phyloP scores from a whole-genome alignment of 1,140 invertebrate species.

The Ceratitis capitata region DNA sequence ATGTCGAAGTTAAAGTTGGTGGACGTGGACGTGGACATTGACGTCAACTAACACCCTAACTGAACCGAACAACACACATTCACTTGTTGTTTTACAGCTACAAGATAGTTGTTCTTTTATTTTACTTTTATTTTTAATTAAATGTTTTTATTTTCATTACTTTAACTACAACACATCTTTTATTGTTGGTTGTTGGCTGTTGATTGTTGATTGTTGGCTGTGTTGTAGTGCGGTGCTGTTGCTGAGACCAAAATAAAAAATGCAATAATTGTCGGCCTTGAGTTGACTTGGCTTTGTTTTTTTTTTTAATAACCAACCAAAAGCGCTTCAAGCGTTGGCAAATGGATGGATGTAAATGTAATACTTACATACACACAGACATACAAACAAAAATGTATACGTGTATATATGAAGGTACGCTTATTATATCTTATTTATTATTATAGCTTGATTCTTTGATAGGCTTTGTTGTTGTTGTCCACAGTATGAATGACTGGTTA shows the following conservation, averaged over 20 bases:
- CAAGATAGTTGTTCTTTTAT: background rate
- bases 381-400: background rate
- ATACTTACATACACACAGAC: background rate
- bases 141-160: background rate
- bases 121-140: background rate
- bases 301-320: conserved; percentile 31
- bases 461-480: background rate
- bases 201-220: background rate
- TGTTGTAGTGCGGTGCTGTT: too few relatives aligned
- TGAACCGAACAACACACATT: background rate
- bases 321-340: background rate
- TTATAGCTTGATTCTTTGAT: background rate
- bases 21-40: background rate
- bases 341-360: background rate
- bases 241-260: conserved; percentile 7
- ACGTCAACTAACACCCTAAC: too few relatives aligned
- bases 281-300: conserved; percentile 35
- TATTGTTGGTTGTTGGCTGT: background rate
- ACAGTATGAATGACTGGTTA: background rate
- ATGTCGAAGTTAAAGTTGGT: too few relatives aligned
- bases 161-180: background rate
- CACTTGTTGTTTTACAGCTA: conserved; percentile 3
- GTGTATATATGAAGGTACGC: background rate
- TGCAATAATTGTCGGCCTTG: conserved; percentile 31
- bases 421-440: background rate